Percentiles rank a stretch among this genome's conserved stretches.
Conservation (phyloP, 2,797 vertebrate species). For the Lepus townsendii region DNA sequence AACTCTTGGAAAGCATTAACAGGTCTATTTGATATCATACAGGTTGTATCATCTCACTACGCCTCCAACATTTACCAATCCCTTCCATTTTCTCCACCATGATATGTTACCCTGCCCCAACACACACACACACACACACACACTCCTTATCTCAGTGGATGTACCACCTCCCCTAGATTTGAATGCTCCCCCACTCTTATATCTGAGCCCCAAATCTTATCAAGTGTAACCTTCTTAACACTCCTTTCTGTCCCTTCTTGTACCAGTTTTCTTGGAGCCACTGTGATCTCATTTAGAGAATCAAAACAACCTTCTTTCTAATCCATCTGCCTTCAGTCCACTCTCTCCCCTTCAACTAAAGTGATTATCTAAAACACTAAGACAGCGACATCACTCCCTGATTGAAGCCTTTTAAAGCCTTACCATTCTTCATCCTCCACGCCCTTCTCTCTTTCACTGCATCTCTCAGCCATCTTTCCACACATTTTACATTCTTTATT, state of each 20-base stretch:
- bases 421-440: not conserved
- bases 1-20: not conserved
- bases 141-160: not conserved
- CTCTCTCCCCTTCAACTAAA: conserved; percentile 5
- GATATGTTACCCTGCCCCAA: not conserved
- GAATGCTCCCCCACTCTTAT: not conserved
- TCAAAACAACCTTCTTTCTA: not conserved
- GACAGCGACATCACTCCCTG: not conserved
- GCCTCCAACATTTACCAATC: not conserved
- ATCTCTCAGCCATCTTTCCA: not conserved
- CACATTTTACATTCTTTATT: not conserved
- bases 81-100: not conserved
- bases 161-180: not conserved
- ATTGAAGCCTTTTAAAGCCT: not conserved
- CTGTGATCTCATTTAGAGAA: not conserved
- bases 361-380: not conserved
- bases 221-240: not conserved
- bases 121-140: not conserved
- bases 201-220: not conserved
- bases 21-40: not conserved
- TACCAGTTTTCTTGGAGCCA: not conserved
- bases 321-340: not conserved
- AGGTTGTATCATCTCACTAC: not conserved
- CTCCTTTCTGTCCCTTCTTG: not conserved
- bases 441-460: not conserved